Evolutionary conservation across 1,140 invertebrate genomes (phyloP).

Genomic region (Bombus haemorrhoidalis): DNA sequence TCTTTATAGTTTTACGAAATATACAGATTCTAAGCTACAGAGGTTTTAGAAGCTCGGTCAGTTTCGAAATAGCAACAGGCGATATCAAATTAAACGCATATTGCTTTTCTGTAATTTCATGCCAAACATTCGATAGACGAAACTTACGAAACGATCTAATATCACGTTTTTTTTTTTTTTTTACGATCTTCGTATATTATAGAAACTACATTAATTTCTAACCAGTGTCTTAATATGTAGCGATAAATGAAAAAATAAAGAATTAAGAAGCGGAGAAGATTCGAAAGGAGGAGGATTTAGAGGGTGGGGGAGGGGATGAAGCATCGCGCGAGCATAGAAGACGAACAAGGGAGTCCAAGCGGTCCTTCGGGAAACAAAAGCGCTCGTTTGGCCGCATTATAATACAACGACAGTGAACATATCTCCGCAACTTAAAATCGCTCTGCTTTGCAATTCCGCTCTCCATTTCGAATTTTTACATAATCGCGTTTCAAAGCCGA

Average conservation of each 20-base stretch:
- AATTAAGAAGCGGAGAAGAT: not conserved
- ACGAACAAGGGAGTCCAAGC: slow-evolving; percentile 59
- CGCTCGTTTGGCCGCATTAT: slow-evolving; percentile 68
- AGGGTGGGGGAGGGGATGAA: not conserved
- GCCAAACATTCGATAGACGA: no score
- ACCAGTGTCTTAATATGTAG: not conserved
- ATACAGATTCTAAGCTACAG: no score
- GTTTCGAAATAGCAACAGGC: no score
- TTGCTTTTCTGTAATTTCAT: no score
- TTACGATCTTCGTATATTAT: no score
- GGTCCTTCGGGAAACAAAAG: slow-evolving; percentile 80
- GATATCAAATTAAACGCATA: no score
- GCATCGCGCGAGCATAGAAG: slow-evolving; percentile 60
- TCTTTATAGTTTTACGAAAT: no score
- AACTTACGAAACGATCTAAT: no score
- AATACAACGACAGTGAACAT: slow-evolving; percentile 66
- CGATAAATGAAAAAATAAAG: not conserved
- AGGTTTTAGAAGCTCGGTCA: no score
- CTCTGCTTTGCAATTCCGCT: slow-evolving; percentile 67
- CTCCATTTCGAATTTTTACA: slow-evolving; percentile 64
- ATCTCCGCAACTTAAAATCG: slow-evolving; percentile 54
- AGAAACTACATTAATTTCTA: not conserved
- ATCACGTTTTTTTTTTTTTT: no score
- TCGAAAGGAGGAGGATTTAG: not conserved
- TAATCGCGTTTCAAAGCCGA: slow-evolving; percentile 68